Percentiles rank a stretch among this genome's conserved stretches.
Evolutionary conservation across 2,888 invertebrate species (phyloP).

Genomic region (Mythimna pallens): DNA sequence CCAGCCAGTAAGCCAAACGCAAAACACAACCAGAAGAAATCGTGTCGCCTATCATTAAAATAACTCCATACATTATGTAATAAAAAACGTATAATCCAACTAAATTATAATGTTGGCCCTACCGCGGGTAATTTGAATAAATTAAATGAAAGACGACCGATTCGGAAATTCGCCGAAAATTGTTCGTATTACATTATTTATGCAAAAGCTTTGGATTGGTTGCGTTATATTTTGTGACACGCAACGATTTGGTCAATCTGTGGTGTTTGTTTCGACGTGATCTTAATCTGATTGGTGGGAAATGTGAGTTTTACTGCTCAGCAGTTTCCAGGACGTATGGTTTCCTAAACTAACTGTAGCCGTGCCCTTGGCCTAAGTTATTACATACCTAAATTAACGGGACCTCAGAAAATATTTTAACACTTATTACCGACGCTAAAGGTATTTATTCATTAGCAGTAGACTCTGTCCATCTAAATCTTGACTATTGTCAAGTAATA

Average conservation of each 20-base stretch:
- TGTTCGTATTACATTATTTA: constrained; percentile 69
- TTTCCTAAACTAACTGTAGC: not conserved
- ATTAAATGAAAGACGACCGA: constrained; percentile 66
- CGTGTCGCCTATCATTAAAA: constrained; percentile 65
- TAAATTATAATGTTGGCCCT: constrained; percentile 69
- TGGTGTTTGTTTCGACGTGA: constrained; percentile 36
- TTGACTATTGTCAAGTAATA: too few species aligned
- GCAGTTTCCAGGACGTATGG: not conserved
- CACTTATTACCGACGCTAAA: too few species aligned
- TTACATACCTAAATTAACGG: too few species aligned
- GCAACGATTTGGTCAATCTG: constrained; percentile 44
- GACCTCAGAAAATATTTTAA: too few species aligned
- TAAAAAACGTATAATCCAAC: constrained; percentile 65
- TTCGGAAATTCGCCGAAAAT: constrained; percentile 69
- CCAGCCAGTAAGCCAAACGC: constrained; percentile 6
- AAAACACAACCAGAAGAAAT: constrained; percentile 50
- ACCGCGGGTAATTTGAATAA: constrained; percentile 72
- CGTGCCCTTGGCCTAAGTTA: not conserved
- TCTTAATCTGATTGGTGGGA: constrained; percentile 14
- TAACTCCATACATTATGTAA: constrained; percentile 63
- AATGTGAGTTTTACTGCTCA: constrained; percentile 1
- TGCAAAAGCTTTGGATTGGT: constrained; percentile 64
- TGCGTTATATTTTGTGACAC: constrained; percentile 60
- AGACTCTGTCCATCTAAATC: too few species aligned
- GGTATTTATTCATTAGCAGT: too few species aligned